Evolutionary conservation across 2,113 vertebrate species (phyloP).

Genomic region (Penelope pileata): DNA sequence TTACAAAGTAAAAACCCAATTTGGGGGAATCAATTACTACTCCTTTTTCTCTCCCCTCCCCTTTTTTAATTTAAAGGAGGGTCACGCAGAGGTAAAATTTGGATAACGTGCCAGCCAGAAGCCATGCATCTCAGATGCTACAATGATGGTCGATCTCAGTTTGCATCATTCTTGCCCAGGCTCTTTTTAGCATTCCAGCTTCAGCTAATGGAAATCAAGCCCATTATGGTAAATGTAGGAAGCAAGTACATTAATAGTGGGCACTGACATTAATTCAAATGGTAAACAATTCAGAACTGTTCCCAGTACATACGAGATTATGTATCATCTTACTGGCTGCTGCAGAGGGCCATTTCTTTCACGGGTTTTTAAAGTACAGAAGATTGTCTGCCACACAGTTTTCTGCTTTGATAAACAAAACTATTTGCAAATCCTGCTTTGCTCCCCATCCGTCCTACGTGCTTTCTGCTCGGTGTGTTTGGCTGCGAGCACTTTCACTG

Average conservation of each 20-base stretch:
- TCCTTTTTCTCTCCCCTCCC: conserved; percentile 7
- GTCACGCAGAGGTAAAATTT: conserved; percentile 71
- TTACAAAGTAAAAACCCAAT: conserved; percentile 81
- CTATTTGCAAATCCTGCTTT: background rate
- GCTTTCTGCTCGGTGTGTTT: background rate
- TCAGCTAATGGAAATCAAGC: conserved; percentile 69
- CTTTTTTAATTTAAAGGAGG: background rate
- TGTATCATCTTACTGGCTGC: conserved; percentile 27
- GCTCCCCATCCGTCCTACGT: background rate
- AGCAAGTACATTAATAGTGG: conserved; percentile 67
- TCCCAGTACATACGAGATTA: conserved; percentile 15
- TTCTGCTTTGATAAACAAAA: conserved; percentile 10
- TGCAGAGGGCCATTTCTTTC: background rate
- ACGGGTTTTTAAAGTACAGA: background rate
- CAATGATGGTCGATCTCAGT: conserved; percentile 27
- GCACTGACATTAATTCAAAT: conserved; percentile 61
- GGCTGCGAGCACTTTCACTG: background rate
- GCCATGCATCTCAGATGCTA: background rate
- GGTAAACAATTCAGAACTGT: conserved; percentile 65
- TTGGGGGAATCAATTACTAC: conserved; percentile 79
- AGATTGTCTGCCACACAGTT: background rate
- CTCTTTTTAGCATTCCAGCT: conserved; percentile 54
- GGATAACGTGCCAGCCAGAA: conserved; percentile 45
- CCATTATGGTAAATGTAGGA: conserved; percentile 64
- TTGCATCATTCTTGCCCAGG: conserved; percentile 49